Base-by-base conservation (phyloP, 2,797 vertebrate species). In the Microctenopoma steveboyesi region DNA sequence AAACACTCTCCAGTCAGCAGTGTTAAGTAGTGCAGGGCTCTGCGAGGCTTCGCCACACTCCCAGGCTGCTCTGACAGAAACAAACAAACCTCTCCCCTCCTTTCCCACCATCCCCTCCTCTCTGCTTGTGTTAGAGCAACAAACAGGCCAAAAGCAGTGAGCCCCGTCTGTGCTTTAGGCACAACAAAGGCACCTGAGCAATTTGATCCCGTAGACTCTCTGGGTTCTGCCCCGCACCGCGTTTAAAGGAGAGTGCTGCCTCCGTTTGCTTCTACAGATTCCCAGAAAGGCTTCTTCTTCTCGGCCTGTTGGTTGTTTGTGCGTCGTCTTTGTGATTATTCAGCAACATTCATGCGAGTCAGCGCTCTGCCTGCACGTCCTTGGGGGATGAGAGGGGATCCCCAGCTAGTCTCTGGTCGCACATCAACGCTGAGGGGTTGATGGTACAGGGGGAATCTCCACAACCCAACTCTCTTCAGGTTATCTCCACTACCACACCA, bases 171-270 rank as follows among this genome's bases (percentile, higher is more conserved):
- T 62, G 76, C 71, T 80, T 83, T 71, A 74, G 86, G 74, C 66
- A n/a, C 81, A 83, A 93, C 91, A 92, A 93, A 93, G 75, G 79
- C 37, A 76, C 73, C 71, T 3, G 28, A 70, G 91, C 81, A 92
- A 92, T 81, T 74, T 74, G 87, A 92, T 91, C 87, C 81, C 64
- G 61, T 68, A 46, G 79, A 81, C 71, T 79, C 74, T 78, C 74
- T 48, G 58, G 58, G 57, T 57, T 86, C 73, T 71, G 57, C 62
- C 0, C 57, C 54, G 39, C 14, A n/a, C 49, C 39, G 45, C 22
- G 46, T 48, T 54, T 45, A 64, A 15, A 45, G 53, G 67, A 71
- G 63, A 45, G 76, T 72, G 67, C 46, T 15, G 65, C 62, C 72
- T 73, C 63, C 15, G 80, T 82, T 70, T 86, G 79, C 84, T 51